Evolutionary conservation across 2,888 invertebrate species (phyloP), one percentile per base, ranked within the genome.

Genomic region (Colostygia pectinataria): DNA sequence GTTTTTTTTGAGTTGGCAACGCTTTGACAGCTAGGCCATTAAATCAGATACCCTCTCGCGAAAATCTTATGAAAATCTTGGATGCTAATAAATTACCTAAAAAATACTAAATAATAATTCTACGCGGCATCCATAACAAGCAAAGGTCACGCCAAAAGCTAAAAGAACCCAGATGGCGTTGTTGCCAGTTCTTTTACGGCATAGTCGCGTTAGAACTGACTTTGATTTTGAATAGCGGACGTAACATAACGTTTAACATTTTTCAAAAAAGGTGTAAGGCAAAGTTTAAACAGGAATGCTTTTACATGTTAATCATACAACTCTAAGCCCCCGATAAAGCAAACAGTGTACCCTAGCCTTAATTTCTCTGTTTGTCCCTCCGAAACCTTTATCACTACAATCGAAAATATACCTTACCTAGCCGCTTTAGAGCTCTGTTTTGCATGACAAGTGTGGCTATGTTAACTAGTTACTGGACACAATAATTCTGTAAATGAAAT

Each of bases 321-420:
- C 33, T 33, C 24, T 33, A 29, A 44, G 10, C 28, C 52, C 37
- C 29, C 32, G 45, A 46, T 43, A 42, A 52, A 52, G 42, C 47
- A 46, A 52, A 52, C 42, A 52, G 37, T 37, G 45, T 37, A 36
- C 44, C 44, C 39, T 25, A 10, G 8, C 37, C 51, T 52, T 52
- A 42, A 52, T 52, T 45, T 45, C 37, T 52, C 45, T 46, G 42
- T 51, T 51, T 41, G 23, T 45, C 45, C 45, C 46, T 45, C 31
- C 32, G 7, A 31, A 23, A 25, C 24, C 18, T 18, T 12, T 1
- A 15, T 3, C 18, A 12, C 12, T 5, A 23, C 37, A 28, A 1
- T 10, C 40, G 18, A 46, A 23, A 27, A 18, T 24, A 2, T n/a
- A 3, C 14, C 18, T 25, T 33, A 29, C 14, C 3, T 10, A 15